phyloP scores from a whole-genome alignment of 2,888 invertebrate species.

The Lymantria monacha region DNA sequence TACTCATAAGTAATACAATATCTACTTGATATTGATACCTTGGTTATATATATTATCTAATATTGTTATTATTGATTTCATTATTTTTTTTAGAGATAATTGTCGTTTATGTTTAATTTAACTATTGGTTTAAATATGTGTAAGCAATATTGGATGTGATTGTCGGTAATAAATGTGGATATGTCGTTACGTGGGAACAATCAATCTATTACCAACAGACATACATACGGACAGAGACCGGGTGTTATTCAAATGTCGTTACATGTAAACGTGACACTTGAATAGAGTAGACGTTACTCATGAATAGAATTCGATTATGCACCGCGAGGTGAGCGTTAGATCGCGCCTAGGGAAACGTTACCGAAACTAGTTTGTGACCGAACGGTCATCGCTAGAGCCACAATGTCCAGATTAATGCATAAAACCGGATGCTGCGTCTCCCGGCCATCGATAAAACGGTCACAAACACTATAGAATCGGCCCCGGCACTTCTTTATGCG shows the following conservation, averaged over 20 bases:
- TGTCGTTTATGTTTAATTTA: too few relatives aligned
- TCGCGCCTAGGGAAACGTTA: constrained; percentile 60
- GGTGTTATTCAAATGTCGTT: constrained; percentile 41
- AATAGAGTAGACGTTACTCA: constrained; percentile 55
- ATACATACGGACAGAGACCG: constrained; percentile 3
- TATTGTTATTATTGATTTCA: too few relatives aligned
- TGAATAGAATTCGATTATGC: constrained; percentile 76
- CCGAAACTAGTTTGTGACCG: constrained; percentile 74
- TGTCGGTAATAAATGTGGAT: too few relatives aligned
- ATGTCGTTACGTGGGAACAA: constrained; percentile 25
- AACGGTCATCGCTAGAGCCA: constrained; percentile 65
- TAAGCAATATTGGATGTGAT: too few relatives aligned
- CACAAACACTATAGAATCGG: constrained; percentile 66
- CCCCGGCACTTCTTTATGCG: constrained; percentile 66
- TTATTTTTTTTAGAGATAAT: too few relatives aligned
- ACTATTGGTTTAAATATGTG: too few relatives aligned
- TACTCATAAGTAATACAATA: too few relatives aligned
- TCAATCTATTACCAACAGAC: too few relatives aligned
- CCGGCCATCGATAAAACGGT: constrained; percentile 70
- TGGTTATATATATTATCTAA: too few relatives aligned
- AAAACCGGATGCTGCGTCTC: constrained; percentile 79
- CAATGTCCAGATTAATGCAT: constrained; percentile 73
- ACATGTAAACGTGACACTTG: constrained; percentile 59
- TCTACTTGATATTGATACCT: too few relatives aligned
- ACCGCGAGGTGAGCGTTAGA: constrained; percentile 48